Conservation (phyloP, 2,797 vertebrate genomes). For the Triplophysa yarkandensis region DNA sequence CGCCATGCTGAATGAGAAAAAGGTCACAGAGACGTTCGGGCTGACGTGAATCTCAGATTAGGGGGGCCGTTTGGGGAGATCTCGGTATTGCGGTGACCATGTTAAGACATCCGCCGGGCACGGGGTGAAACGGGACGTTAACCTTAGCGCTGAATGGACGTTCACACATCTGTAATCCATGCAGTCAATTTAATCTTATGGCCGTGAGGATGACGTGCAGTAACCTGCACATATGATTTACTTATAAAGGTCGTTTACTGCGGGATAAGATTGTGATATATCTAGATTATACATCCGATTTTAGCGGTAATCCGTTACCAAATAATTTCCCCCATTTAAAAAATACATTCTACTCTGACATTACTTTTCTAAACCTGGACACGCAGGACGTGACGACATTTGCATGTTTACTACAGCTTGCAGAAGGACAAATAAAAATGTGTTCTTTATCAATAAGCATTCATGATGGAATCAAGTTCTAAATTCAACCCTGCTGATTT, state of each 20-base stretch:
- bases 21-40: constrained; percentile 60
- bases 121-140: constrained; percentile 10
- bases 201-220: not conserved
- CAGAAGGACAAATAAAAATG: not conserved
- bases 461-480: too few relatives aligned
- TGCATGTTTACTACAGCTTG: not conserved
- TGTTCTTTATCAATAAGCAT: not conserved
- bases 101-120: not conserved
- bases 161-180: not conserved
- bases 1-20: constrained; percentile 62
- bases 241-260: not conserved
- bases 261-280: not conserved
- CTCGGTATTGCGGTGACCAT: not conserved
- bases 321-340: not conserved
- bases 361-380: not conserved
- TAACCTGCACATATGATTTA: not conserved
- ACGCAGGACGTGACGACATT: not conserved
- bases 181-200: not conserved
- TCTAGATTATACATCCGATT: not conserved
- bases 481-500: too few relatives aligned
- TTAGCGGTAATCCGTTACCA: not conserved
- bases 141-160: not conserved
- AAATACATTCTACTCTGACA: too few relatives aligned
- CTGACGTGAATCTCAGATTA: constrained; percentile 44
- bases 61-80: not conserved